Evolutionary conservation across 92 coral and sea anemone genomes (phyloP).

Genomic region (Parazoanthus atlanticus): DNA sequence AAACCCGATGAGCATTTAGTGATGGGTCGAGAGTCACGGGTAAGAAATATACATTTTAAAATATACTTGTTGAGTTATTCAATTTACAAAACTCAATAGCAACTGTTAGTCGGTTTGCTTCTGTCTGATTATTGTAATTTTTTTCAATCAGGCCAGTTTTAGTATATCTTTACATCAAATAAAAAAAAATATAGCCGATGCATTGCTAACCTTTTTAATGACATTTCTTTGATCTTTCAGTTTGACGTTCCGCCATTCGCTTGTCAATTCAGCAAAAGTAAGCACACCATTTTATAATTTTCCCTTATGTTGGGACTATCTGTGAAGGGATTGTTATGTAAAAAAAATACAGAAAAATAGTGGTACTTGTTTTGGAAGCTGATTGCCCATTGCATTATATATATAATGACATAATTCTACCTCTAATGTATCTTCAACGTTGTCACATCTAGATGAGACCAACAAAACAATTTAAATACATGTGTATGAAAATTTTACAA

Average conservation of each 20-base stretch:
- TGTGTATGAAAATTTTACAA: too few relatives aligned
- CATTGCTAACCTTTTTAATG: background rate
- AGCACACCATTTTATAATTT: constrained; percentile 28
- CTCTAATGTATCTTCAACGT: too few relatives aligned
- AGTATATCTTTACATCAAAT: background rate
- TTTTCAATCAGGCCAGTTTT: background rate
- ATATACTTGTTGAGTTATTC: background rate
- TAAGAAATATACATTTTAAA: background rate
- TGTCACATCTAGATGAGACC: too few relatives aligned
- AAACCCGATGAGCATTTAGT: constrained; percentile 84
- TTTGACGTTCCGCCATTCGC: constrained; percentile 95
- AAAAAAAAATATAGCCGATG: background rate
- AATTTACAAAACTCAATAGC: background rate
- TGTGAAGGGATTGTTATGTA: background rate
- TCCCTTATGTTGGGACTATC: background rate
- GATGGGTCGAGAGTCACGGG: constrained; percentile 69
- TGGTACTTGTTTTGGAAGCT: too few relatives aligned
- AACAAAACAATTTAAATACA: too few relatives aligned
- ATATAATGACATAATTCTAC: too few relatives aligned
- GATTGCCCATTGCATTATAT: too few relatives aligned
- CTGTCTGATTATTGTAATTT: background rate
- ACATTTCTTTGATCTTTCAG: constrained; percentile 68
- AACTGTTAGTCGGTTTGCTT: background rate
- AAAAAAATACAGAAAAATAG: background rate
- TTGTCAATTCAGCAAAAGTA: constrained; percentile 88